Conservation (phyloP, 2,888 invertebrate genomes). For the Polietes domitor region DNA sequence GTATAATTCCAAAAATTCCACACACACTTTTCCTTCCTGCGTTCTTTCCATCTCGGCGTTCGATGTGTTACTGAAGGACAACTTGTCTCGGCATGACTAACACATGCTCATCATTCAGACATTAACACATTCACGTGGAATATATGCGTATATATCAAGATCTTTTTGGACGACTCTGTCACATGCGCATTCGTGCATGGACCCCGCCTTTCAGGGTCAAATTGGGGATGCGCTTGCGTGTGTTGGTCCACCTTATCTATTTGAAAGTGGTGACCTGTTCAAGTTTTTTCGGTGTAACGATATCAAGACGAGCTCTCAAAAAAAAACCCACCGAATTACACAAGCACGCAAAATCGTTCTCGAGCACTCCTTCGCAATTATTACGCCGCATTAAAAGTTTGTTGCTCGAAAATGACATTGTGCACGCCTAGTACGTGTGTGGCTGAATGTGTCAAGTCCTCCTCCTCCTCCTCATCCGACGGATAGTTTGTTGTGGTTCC, state of each 20-base stretch:
- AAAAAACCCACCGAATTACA: slow-evolving; percentile 13
- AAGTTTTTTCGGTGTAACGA: not conserved
- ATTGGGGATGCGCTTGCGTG: not conserved
- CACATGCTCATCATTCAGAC: not conserved
- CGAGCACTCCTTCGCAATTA: slow-evolving; percentile 30
- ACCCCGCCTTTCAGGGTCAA: not conserved
- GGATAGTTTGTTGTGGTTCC: slow-evolving; percentile 1
- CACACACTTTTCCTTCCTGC: slow-evolving; percentile 7
- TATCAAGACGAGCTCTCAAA: not conserved
- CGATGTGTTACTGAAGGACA: not conserved
- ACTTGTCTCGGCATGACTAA: not conserved
- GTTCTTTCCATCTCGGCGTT: slow-evolving; percentile 4
- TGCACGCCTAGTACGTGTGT: not conserved
- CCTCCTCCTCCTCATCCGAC: not conserved
- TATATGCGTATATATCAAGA: not conserved
- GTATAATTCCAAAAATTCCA: slow-evolving; percentile 4
- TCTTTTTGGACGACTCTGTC: not conserved
- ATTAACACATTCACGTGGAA: too few species aligned
- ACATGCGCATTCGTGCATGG: not conserved
- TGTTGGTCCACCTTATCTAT: not conserved
- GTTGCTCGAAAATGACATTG: slow-evolving; percentile 21
- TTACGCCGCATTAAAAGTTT: slow-evolving; percentile 35
- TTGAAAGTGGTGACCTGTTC: not conserved
- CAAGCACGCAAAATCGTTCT: slow-evolving; percentile 47
- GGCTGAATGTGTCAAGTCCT: slow-evolving; percentile 4